Evolutionary conservation across 2,888 invertebrate genomes (phyloP).

Genomic region (Aspidiotus destructor): DNA sequence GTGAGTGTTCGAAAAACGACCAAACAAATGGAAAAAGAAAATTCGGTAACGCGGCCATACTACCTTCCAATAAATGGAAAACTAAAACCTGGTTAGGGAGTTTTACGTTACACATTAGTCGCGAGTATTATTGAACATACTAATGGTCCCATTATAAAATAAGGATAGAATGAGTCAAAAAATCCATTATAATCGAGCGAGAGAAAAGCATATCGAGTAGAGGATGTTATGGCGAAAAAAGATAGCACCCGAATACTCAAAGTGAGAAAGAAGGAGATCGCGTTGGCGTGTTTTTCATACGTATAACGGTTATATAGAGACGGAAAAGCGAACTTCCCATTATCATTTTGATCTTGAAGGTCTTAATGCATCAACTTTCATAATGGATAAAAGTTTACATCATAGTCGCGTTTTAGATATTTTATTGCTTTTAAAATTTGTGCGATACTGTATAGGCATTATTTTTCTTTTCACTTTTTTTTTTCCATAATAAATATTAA

Average conservation of each 20-base stretch:
- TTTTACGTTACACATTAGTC: too few species aligned
- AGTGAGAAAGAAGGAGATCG: neutral
- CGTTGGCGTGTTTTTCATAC: too few species aligned
- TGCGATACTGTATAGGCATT: too few species aligned
- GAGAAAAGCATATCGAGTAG: too few species aligned
- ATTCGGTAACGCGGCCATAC: too few species aligned
- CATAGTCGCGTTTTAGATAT: constrained; percentile 27
- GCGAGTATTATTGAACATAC: too few species aligned
- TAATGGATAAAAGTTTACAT: constrained; percentile 31
- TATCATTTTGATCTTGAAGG: constrained; percentile 30
- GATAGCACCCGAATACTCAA: neutral
- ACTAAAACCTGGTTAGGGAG: too few species aligned
- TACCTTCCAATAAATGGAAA: too few species aligned
- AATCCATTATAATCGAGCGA: neutral
- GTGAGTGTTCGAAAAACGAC: too few species aligned
- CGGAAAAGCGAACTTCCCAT: constrained; percentile 30
- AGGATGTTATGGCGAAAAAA: neutral
- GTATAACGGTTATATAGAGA: neutral
- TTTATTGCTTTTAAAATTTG: constrained; percentile 30
- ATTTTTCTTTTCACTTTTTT: neutral
- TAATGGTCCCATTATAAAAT: constrained; percentile 2
- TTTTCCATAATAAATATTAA: constrained; percentile 28
- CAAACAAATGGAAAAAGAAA: too few species aligned
- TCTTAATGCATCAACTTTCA: constrained; percentile 30
- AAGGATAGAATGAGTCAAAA: neutral